phyloP scores from a whole-genome alignment of 2,113 vertebrate species.

The Lates calcarifer region DNA sequence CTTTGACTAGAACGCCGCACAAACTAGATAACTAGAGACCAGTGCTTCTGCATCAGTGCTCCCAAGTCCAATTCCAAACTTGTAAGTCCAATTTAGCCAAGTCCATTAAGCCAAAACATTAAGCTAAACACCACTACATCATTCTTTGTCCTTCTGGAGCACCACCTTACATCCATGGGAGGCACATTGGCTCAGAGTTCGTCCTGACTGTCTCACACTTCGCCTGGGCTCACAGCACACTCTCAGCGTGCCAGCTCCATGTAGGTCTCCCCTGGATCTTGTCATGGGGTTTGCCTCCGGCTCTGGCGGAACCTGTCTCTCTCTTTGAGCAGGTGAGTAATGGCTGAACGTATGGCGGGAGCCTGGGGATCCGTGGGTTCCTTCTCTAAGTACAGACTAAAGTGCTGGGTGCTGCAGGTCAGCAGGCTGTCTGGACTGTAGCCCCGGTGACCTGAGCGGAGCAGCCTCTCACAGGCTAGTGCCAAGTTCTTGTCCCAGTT shows the following conservation, averaged over 20 bases:
- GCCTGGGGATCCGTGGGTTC: conserved; percentile 89
- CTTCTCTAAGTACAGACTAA: conserved; percentile 87
- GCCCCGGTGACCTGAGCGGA: conserved; percentile 81
- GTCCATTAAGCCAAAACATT: neutral
- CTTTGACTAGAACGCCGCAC: neutral
- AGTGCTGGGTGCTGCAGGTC: conserved; percentile 88
- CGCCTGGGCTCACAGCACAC: neutral
- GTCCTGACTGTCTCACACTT: neutral
- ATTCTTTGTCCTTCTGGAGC: neutral
- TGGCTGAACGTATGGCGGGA: conserved; percentile 85
- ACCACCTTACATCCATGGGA: conserved; percentile 8
- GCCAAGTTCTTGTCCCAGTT: conserved; percentile 99
- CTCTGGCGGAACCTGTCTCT: conserved; percentile 67
- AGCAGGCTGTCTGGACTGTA: conserved; percentile 86
- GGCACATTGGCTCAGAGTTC: neutral
- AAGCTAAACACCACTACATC: conserved; percentile 1
- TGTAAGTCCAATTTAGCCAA: neutral
- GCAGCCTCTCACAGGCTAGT: conserved; percentile 92
- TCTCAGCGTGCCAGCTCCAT: conserved; percentile 3
- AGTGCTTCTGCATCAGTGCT: conserved; percentile 8
- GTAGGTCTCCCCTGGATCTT: conserved; percentile 9
- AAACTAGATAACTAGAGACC: neutral
- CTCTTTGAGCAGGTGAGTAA: conserved; percentile 90
- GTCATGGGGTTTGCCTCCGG: conserved; percentile 50
- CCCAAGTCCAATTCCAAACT: neutral